Base-by-base conservation (phyloP, 2,113 vertebrate genomes). In the Nansenia antarctica region DNA sequence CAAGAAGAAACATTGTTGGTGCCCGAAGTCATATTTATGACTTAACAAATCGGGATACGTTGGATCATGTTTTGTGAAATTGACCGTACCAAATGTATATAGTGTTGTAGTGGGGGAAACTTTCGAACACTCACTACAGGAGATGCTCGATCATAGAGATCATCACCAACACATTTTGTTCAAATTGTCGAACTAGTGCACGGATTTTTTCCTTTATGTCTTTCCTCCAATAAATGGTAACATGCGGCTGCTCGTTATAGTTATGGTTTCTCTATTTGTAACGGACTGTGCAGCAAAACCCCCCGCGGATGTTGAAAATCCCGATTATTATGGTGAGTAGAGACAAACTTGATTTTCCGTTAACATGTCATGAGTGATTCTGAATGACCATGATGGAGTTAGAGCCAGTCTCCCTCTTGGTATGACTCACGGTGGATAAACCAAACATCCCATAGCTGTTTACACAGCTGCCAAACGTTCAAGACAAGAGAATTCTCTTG, bases 251-350 rank as follows among this genome's bases (percentile, higher is more conserved):
- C 4, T 71, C 22, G 39, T 78, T 73, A 42, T 72, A 1, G 3
- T 84, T 37, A 39, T 75, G 39, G 29, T 70, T 27, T 71, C 39
- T 54, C 59, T 62, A 9, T 14, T 84, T 20, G 60, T 79, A 32
- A 57, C 65, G 58, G 65, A 66, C 0, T 60, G 68, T 57, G 69
- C 59, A 7, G 34, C 60, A 27, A 77, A 65, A 59, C 29, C 27
- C n/a, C 45, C 39, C 2, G 37, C 5, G 20, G 53, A 58, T n/a
- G 66, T 47, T n/a, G 59, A 24, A 12, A 12, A 81, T 35, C 29
- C 26, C 5, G 77, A 80, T 54, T 42, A 75, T 31, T 42, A 75
- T 31, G 72, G 82, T 85, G 66, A 85, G 79, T 84, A 8, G 52
- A 45, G 32, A 22, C 60, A 22, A 11, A 59, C 11, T 47, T 26